phyloP scores from a whole-genome alignment of 1,140 invertebrate genomes.

The Homarus americanus region DNA sequence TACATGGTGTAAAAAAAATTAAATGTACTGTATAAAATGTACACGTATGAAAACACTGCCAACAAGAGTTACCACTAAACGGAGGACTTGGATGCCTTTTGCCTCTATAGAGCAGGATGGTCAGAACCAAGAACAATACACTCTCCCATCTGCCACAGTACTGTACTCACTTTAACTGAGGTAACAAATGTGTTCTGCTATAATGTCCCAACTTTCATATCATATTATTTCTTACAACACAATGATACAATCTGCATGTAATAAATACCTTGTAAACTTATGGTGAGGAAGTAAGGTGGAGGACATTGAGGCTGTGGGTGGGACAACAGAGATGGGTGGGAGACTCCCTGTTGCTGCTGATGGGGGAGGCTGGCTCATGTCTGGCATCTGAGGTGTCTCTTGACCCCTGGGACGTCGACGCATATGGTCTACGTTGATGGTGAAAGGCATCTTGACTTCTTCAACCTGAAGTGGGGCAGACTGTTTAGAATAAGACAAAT shows the following conservation, averaged over 20 bases:
- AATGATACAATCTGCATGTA: neutral
- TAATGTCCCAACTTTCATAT: too few species aligned
- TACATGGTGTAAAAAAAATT: too few species aligned
- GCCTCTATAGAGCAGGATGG: too few species aligned
- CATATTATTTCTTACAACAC: too few species aligned
- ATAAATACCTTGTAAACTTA: slow-evolving; percentile 1
- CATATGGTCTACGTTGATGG: slow-evolving; percentile 39
- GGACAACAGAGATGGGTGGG: neutral
- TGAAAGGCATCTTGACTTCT: slow-evolving; percentile 17
- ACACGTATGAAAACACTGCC: too few species aligned
- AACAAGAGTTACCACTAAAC: too few species aligned
- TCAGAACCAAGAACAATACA: too few species aligned
- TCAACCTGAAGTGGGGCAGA: slow-evolving; percentile 32
- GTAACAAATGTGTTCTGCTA: too few species aligned
- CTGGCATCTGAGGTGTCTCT: neutral
- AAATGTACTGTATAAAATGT: too few species aligned
- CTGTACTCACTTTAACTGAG: too few species aligned
- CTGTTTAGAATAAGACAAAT: neutral
- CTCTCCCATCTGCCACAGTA: too few species aligned
- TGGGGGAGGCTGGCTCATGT: slow-evolving; percentile 29
- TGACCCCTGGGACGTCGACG: neutral
- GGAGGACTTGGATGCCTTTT: too few species aligned
- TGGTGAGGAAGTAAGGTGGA: neutral
- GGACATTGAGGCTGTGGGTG: neutral
- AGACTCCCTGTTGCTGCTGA: neutral